phyloP scores from a whole-genome alignment of 2,888 invertebrate species.

The Heliconius sara region DNA sequence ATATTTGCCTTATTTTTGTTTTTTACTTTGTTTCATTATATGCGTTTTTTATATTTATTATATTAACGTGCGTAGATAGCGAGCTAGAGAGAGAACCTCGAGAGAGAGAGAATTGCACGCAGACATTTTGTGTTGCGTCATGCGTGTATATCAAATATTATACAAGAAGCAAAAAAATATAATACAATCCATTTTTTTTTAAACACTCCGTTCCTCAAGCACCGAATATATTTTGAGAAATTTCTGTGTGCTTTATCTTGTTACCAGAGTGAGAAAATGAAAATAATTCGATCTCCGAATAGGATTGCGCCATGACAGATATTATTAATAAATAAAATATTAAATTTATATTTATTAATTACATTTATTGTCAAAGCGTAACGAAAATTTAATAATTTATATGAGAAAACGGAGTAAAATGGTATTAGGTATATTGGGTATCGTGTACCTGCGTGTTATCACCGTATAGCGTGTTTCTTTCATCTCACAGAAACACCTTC shows the following conservation, averaged over 20 bases:
- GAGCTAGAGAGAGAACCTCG: too few species aligned
- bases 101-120: too few species aligned
- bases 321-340: neutral
- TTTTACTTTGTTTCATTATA: neutral
- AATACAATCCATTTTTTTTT: too few species aligned
- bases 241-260: neutral
- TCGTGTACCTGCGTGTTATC: slow-evolving; percentile 2
- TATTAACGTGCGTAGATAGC: too few species aligned
- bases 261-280: neutral
- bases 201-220: too few species aligned
- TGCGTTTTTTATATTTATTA: neutral
- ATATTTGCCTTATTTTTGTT: neutral
- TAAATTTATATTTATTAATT: neutral
- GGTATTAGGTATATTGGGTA: neutral
- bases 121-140: too few species aligned
- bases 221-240: too few species aligned
- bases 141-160: too few species aligned
- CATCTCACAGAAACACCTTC: slow-evolving; percentile 22
- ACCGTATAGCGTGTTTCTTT: slow-evolving; percentile 20
- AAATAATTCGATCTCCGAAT: neutral
- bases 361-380: neutral
- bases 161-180: too few species aligned
- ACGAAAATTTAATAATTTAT: neutral
- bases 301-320: neutral
- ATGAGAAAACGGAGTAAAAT: neutral